Conservation (phyloP, 1,140 invertebrate species). For the Hestina assimilis region DNA sequence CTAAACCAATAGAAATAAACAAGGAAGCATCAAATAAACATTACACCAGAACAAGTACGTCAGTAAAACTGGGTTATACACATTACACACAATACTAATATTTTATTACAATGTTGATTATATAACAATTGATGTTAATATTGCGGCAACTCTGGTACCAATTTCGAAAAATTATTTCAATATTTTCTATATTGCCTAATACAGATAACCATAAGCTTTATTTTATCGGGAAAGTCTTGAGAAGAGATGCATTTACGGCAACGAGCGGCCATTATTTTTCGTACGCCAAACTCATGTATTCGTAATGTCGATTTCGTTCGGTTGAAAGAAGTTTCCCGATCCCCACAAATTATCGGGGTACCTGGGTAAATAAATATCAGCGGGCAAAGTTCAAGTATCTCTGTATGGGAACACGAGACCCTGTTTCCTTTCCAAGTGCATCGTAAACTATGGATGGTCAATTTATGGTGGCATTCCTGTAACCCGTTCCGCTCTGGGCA, state of each 20-base stretch:
- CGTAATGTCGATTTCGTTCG: neutral
- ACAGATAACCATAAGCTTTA: too few species aligned
- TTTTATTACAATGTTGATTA: too few species aligned
- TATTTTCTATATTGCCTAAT: too few species aligned
- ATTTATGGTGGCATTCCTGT: slow-evolving; percentile 69
- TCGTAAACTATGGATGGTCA: slow-evolving; percentile 72
- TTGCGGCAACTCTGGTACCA: too few species aligned
- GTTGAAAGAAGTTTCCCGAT: neutral
- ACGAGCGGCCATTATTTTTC: too few species aligned
- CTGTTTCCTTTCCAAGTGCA: slow-evolving; percentile 60
- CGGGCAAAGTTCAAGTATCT: slow-evolving; percentile 45
- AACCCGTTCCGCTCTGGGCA: slow-evolving; percentile 61
- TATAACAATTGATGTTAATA: too few species aligned
- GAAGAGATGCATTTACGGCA: too few species aligned
- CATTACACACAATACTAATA: too few species aligned
- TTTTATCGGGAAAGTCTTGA: too few species aligned
- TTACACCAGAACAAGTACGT: neutral
- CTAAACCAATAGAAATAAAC: neutral
- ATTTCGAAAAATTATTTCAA: too few species aligned
- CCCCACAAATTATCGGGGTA: slow-evolving; percentile 13
- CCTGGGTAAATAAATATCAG: slow-evolving; percentile 35
- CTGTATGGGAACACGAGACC: slow-evolving; percentile 38
- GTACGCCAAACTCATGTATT: neutral
- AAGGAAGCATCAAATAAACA: neutral
- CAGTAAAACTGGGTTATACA: too few species aligned